Percentiles rank a stretch among this genome's conserved stretches.
Evolutionary conservation across 92 coral and sea anemone genomes (phyloP).

Genomic region (Parazoanthus atlanticus): DNA sequence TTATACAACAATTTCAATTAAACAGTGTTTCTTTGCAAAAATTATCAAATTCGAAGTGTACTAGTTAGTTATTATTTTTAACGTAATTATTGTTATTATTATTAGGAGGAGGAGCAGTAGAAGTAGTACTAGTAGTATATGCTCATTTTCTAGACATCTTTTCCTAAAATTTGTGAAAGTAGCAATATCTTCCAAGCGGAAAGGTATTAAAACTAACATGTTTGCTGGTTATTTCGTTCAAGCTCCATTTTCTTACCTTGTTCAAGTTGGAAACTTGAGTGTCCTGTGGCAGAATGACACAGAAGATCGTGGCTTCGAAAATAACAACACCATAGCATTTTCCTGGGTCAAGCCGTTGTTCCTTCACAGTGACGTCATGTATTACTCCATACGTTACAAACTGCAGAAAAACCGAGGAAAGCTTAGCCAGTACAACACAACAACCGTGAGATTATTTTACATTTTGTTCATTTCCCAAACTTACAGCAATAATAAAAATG

Average conservation of each 20-base stretch:
- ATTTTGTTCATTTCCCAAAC: not conserved
- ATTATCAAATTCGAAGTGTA: no score
- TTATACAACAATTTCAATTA: no score
- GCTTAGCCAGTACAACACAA: not conserved
- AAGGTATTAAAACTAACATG: not conserved
- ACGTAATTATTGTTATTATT: no score
- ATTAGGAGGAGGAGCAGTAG: no score
- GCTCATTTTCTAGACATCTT: no score
- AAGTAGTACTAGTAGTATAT: no score
- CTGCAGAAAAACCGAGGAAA: slow-evolving; percentile 11
- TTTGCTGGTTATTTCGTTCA: not conserved
- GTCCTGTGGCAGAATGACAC: not conserved
- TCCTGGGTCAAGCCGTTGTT: slow-evolving; percentile 15
- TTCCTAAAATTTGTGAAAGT: no score
- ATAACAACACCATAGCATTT: not conserved
- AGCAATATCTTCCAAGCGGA: no score
- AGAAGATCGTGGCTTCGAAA: not conserved
- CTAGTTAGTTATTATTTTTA: no score
- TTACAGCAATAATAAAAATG: not conserved
- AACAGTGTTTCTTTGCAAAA: no score
- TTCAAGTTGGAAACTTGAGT: not conserved
- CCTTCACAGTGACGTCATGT: not conserved
- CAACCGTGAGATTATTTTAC: slow-evolving; percentile 6
- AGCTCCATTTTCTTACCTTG: not conserved
- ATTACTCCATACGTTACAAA: not conserved